phyloP scores from a whole-genome alignment of 92 coral and sea anemone species.

The Hydrozoanthus gracilis region DNA sequence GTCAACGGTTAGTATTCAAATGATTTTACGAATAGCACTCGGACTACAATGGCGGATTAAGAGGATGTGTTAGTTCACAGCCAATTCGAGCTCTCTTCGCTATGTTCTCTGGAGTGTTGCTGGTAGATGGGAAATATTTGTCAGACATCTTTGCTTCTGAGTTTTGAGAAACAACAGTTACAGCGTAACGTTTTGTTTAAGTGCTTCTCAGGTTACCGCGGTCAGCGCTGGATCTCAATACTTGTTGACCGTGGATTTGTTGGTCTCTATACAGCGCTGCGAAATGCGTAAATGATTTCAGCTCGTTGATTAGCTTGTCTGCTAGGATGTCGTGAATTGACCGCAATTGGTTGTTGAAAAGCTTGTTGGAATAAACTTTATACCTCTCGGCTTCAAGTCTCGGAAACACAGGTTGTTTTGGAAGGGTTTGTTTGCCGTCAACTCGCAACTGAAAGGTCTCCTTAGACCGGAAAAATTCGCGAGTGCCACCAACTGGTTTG shows the following conservation, averaged over 20 bases:
- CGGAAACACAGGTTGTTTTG: neutral
- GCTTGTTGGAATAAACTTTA: neutral
- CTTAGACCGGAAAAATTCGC: neutral
- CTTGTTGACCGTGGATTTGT: constrained; percentile 35
- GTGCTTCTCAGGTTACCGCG: constrained; percentile 18
- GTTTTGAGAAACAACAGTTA: constrained; percentile 18
- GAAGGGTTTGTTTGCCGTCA: constrained; percentile 22
- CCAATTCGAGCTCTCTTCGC: constrained; percentile 21
- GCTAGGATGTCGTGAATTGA: constrained; percentile 15
- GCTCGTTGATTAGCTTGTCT: neutral
- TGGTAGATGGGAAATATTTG: neutral
- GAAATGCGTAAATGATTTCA: constrained; percentile 36
- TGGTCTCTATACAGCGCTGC: constrained; percentile 18
- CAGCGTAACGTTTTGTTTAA: constrained; percentile 3
- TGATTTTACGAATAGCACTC: constrained; percentile 47
- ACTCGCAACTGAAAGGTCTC: neutral
- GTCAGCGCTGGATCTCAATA: neutral
- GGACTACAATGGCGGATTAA: constrained; percentile 19
- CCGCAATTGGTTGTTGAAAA: neutral
- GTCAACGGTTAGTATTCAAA: constrained; percentile 84
- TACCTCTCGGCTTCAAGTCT: neutral
- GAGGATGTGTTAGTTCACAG: constrained; percentile 11
- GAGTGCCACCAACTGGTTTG: constrained; percentile 21
- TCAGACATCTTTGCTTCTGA: neutral
- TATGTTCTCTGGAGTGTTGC: constrained; percentile 1